A percentile compares a stretch with the other conserved stretches of the same genome.
Evolutionary conservation across 2,888 invertebrate genomes (phyloP).

Genomic region (Reticulitermes lucifugus): DNA sequence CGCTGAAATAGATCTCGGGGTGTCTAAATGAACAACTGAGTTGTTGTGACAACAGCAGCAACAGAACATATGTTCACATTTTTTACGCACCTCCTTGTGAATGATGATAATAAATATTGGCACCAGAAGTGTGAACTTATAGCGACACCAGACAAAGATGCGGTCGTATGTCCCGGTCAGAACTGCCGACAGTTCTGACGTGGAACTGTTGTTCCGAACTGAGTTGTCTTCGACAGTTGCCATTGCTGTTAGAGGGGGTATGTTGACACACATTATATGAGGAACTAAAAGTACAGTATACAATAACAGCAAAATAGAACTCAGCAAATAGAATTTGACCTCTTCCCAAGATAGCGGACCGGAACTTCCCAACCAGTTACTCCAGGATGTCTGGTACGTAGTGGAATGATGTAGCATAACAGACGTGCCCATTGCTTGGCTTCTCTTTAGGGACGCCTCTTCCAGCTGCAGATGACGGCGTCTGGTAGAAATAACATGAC

Average conservation of each 20-base stretch:
- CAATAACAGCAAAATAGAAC: conserved; percentile 35
- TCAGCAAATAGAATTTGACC: conserved; percentile 41
- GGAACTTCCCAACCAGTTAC: neutral
- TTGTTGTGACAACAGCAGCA: conserved; percentile 54
- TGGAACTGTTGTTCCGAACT: neutral
- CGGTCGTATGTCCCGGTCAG: conserved; percentile 54
- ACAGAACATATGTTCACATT: conserved; percentile 55
- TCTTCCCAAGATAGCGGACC: conserved; percentile 36
- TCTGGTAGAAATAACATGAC: conserved; percentile 49
- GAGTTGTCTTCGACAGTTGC: conserved; percentile 25
- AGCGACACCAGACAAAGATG: conserved; percentile 57
- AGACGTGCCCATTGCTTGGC: conserved; percentile 44
- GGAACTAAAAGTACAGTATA: conserved; percentile 48
- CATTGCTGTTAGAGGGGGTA: conserved; percentile 24
- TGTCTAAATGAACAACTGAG: conserved; percentile 41
- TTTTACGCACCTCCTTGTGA: conserved; percentile 56
- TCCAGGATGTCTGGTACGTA: conserved; percentile 13
- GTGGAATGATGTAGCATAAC: neutral
- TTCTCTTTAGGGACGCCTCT: conserved; percentile 48
- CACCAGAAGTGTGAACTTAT: conserved; percentile 54
- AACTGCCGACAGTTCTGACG: conserved; percentile 37
- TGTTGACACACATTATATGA: conserved; percentile 39
- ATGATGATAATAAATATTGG: conserved; percentile 55
- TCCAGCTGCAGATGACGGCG: conserved; percentile 52
- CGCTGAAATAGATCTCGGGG: conserved; percentile 43